Evolutionary conservation across 2,797 vertebrate genomes (phyloP).

Genomic region (Chanos chanos): DNA sequence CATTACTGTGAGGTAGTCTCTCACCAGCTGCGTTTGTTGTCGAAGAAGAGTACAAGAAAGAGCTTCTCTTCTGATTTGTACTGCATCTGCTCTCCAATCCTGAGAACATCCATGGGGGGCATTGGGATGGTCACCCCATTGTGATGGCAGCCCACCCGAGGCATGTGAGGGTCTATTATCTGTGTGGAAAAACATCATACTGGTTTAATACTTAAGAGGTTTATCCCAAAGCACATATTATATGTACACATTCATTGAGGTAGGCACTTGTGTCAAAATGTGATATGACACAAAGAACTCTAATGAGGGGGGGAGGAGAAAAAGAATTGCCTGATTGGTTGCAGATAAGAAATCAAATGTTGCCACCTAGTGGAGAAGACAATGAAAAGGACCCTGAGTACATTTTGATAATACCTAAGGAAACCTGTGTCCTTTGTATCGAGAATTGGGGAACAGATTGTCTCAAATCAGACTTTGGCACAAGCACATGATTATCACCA

Average conservation of each 20-base stretch:
- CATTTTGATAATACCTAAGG: too few species aligned
- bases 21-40: constrained; percentile 99
- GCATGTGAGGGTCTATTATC: constrained; percentile 98
- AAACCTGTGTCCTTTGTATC: too few species aligned
- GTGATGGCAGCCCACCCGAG: constrained; percentile 92
- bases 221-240: neutral
- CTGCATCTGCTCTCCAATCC: constrained; percentile 97
- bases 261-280: neutral
- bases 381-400: neutral
- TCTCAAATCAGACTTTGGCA: too few species aligned
- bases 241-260: constrained; percentile 1
- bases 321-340: too few species aligned
- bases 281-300: too few species aligned
- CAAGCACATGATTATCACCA: neutral
- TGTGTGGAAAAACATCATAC: constrained; percentile 45
- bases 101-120: constrained; percentile 91
- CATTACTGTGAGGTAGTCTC: too few species aligned
- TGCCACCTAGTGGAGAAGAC: constrained; percentile 57
- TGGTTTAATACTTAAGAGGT: neutral
- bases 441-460: too few species aligned
- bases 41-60: constrained; percentile 95
- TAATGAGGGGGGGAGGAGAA: too few species aligned
- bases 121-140: constrained; percentile 94
- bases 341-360: constrained; percentile 42
- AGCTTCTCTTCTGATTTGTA: constrained; percentile 93